Evolutionary conservation across 2,797 vertebrate genomes (phyloP).

Genomic region (Halcyon badia): DNA sequence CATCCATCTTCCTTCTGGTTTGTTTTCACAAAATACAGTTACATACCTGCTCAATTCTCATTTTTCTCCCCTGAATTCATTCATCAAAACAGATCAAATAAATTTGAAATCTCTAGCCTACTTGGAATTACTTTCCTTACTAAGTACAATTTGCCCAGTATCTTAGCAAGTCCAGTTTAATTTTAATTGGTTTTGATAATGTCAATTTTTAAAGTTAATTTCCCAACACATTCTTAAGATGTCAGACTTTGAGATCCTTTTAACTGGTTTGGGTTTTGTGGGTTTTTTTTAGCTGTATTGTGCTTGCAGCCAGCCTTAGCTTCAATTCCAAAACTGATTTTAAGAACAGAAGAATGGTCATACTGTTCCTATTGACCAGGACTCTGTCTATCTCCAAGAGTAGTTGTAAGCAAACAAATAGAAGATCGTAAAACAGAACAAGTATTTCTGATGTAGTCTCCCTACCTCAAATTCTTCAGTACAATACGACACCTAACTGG

Average conservation of each 20-base stretch:
- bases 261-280: not conserved
- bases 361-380: not conserved
- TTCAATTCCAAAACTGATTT: not conserved
- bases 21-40: not conserved
- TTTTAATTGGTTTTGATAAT: not conserved
- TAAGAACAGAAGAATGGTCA: not conserved
- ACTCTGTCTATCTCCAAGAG: not conserved
- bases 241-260: not conserved
- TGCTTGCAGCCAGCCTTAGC: not conserved
- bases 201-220: not conserved
- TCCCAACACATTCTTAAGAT: not conserved
- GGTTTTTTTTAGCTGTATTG: not conserved
- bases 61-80: not conserved
- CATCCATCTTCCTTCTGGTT: not conserved
- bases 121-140: not conserved
- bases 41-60: not conserved
- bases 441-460: not conserved
- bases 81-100: not conserved
- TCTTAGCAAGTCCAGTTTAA: not conserved
- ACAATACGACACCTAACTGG: not conserved
- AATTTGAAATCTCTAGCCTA: not conserved
- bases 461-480: not conserved
- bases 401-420: not conserved
- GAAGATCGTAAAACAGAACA: not conserved
- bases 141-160: not conserved